Evolutionary conservation across 2,888 invertebrate species (phyloP).

Genomic region (Epinotia nisella): DNA sequence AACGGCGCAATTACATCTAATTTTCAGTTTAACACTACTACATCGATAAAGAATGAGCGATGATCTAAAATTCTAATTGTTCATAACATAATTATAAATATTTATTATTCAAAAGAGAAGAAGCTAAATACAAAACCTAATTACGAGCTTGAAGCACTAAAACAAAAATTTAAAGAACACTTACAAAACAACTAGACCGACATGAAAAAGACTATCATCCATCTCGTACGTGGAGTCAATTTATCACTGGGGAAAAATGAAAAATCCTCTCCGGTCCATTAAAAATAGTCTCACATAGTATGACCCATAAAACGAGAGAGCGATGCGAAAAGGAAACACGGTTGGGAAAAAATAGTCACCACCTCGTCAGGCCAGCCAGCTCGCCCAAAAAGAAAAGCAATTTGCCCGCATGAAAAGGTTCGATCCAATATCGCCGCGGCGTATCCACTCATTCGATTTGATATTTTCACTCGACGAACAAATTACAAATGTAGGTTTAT

Average conservation of each 20-base stretch:
- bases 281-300: constrained; percentile 84
- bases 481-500: constrained; percentile 79
- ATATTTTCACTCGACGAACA: constrained; percentile 81
- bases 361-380: constrained; percentile 69
- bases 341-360: constrained; percentile 73
- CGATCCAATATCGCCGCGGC: constrained; percentile 76
- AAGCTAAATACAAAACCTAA: constrained; percentile 41
- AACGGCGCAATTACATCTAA: too few species aligned
- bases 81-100: not conserved
- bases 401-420: constrained; percentile 83
- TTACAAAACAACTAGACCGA: constrained; percentile 63
- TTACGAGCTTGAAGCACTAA: constrained; percentile 47
- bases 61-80: not conserved
- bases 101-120: not conserved
- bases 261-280: constrained; percentile 77
- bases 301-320: constrained; percentile 84
- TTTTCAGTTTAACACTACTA: too few species aligned
- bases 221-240: constrained; percentile 80
- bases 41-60: too few species aligned
- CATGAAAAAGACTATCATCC: constrained; percentile 75
- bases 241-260: constrained; percentile 81
- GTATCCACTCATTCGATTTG: constrained; percentile 84
- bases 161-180: constrained; percentile 53
- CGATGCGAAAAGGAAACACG: constrained; percentile 79
- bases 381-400: constrained; percentile 83